Evolutionary conservation across 2,113 vertebrate genomes (phyloP).

Genomic region (Asarcornis scutulata): DNA sequence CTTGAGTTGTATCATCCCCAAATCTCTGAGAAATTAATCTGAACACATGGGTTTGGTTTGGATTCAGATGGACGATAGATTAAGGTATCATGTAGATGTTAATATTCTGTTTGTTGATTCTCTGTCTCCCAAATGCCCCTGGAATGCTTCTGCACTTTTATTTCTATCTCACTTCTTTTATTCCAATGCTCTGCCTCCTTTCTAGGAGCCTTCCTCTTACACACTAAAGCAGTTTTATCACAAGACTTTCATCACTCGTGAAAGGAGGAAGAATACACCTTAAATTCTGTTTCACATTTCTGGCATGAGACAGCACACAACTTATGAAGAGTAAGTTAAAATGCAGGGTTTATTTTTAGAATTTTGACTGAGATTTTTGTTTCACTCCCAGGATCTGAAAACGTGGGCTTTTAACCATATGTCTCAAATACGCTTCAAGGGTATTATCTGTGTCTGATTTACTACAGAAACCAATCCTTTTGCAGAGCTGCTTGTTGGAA

Average conservation of each 20-base stretch:
- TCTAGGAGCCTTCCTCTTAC: neutral
- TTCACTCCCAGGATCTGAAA: neutral
- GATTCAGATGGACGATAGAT: neutral
- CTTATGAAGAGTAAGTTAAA: neutral
- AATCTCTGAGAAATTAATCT: neutral
- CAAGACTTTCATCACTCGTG: neutral
- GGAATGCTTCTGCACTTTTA: neutral
- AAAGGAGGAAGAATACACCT: neutral
- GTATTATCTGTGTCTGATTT: neutral
- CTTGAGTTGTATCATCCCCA: neutral
- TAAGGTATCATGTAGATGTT: neutral
- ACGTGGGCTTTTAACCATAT: rapidly evolving
- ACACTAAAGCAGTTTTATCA: neutral
- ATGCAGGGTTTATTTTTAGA: neutral
- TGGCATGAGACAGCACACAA: neutral
- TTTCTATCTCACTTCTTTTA: neutral
- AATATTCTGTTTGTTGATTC: neutral
- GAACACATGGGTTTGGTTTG: neutral
- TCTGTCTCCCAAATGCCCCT: neutral
- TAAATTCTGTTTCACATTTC: neutral
- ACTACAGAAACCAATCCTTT: neutral
- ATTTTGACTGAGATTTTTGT: neutral
- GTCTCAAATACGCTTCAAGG: neutral
- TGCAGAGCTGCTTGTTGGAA: neutral
- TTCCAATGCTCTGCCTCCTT: neutral